Percentiles rank a stretch among this genome's conserved stretches.
phyloP scores from a whole-genome alignment of 2,888 invertebrate species.

The Clusia tigrina region DNA sequence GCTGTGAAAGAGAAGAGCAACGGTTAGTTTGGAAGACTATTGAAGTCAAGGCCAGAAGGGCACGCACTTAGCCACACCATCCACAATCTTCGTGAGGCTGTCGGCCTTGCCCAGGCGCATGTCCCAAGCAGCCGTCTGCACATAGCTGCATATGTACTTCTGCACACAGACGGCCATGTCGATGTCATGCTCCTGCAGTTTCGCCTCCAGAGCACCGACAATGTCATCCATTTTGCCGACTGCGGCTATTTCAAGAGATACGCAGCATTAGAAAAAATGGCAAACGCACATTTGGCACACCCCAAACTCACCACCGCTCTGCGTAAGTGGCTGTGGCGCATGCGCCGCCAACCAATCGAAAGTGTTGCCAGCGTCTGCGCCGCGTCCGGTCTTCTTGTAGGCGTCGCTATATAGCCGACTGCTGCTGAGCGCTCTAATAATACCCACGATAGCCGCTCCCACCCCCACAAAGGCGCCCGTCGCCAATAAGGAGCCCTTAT shows the following conservation, averaged over 20 bases:
- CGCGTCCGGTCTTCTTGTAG: not conserved
- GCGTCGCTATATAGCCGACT: not conserved
- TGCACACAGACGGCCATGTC: constrained; percentile 72
- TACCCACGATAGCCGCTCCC: constrained; percentile 57
- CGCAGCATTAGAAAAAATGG: not conserved
- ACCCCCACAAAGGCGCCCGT: constrained; percentile 68
- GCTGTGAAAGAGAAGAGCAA: constrained; percentile 37
- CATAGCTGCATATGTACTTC: constrained; percentile 68
- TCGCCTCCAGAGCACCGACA: constrained; percentile 66
- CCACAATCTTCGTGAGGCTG: constrained; percentile 65
- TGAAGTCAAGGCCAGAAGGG: not conserved
- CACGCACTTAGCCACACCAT: constrained; percentile 65
- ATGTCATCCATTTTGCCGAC: constrained; percentile 49
- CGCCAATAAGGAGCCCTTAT: constrained; percentile 68
- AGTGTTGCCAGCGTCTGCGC: not conserved
- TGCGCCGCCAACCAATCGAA: constrained; percentile 11
- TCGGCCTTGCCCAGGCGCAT: constrained; percentile 59
- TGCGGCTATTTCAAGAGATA: no score
- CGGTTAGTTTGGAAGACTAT: not conserved
- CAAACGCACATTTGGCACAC: not conserved
- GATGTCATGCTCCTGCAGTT: constrained; percentile 68
- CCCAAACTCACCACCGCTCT: constrained; percentile 12
- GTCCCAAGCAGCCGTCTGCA: constrained; percentile 62
- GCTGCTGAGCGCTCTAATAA: constrained; percentile 44
- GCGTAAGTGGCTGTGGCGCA: constrained; percentile 4